These are phyloP conservation scores for Epinotia nisella DNA, from an alignment of 2,888 invertebrate species.

Conservation along the genomic window DNA sequence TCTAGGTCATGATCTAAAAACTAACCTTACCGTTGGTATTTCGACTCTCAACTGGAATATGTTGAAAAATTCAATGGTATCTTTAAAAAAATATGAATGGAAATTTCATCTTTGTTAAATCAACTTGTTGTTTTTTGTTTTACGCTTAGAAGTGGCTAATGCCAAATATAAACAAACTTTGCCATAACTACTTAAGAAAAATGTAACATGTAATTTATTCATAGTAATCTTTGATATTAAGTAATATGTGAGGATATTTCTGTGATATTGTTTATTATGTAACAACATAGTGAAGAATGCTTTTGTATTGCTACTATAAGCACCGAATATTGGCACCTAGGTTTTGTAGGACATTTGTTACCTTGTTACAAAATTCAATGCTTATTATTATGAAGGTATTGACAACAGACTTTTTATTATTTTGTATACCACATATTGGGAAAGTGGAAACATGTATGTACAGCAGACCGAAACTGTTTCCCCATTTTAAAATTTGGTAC, in stretches of 20 bases:
- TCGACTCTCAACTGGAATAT: neutral
- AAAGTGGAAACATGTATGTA: no score
- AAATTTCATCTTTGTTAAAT: neutral
- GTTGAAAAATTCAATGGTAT: neutral
- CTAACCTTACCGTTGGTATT: neutral
- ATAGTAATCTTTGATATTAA: no score
- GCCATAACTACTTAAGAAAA: neutral
- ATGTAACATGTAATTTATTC: neutral
- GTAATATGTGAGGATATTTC: neutral
- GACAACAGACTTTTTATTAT: no score
- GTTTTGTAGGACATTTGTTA: neutral
- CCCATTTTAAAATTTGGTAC: no score
- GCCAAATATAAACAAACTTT: neutral
- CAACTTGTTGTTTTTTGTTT: neutral
- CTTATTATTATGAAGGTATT: no score
- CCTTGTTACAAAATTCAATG: no score
- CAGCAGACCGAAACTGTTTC: no score
- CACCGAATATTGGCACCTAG: neutral
- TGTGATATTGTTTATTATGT: neutral
- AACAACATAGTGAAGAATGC: neutral
- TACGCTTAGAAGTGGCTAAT: no score
- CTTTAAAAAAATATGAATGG: neutral
- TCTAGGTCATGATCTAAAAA: conserved; percentile 22
- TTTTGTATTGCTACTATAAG: neutral
- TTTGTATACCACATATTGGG: no score